A percentile compares a stretch with the other conserved stretches of the same genome.
These are phyloP conservation scores for Eriosoma lanigerum DNA, from an alignment of 1,140 invertebrate genomes.

Conservation along the genomic window DNA sequence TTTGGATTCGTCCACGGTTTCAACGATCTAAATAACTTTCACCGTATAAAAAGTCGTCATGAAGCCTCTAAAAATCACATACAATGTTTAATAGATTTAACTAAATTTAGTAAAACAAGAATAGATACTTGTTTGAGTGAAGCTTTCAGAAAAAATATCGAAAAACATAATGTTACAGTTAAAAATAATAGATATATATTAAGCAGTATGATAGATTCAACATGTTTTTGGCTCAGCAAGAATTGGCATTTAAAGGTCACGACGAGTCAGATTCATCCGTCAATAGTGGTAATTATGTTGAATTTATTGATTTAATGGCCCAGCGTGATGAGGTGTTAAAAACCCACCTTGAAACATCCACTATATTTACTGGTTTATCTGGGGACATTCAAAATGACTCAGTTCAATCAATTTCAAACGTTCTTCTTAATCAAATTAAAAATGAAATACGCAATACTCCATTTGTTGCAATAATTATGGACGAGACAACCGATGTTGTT, in stretches of 20 bases:
- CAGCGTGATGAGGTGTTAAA: constrained; percentile 13
- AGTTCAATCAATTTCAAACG: constrained; percentile 7
- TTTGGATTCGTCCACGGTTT: neutral
- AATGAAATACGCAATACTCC: constrained; percentile 24
- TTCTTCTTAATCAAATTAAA: constrained; percentile 8
- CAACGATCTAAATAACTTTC: constrained; percentile 5
- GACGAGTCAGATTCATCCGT: neutral
- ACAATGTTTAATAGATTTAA: constrained; percentile 8
- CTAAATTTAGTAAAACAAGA: neutral
- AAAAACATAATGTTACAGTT: constrained; percentile 7
- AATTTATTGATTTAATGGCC: neutral
- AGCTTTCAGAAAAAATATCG: neutral
- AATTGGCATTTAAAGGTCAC: neutral
- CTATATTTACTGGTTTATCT: constrained; percentile 15
- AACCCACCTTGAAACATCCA: neutral
- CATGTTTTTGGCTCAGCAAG: neutral
- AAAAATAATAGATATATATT: constrained; percentile 7
- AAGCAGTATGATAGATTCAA: neutral
- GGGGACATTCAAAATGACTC: constrained; percentile 3
- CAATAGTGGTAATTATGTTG: constrained; percentile 7
- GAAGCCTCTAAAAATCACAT: neutral
- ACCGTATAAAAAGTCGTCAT: neutral
- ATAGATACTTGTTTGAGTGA: constrained; percentile 3
- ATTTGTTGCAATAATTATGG: constrained; percentile 12
- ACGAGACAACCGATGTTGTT: constrained; percentile 19